Evolutionary conservation across 2,888 invertebrate genomes (phyloP), one percentile per base, ranked within the genome.

Genomic region (Drosophila stalkeri): DNA sequence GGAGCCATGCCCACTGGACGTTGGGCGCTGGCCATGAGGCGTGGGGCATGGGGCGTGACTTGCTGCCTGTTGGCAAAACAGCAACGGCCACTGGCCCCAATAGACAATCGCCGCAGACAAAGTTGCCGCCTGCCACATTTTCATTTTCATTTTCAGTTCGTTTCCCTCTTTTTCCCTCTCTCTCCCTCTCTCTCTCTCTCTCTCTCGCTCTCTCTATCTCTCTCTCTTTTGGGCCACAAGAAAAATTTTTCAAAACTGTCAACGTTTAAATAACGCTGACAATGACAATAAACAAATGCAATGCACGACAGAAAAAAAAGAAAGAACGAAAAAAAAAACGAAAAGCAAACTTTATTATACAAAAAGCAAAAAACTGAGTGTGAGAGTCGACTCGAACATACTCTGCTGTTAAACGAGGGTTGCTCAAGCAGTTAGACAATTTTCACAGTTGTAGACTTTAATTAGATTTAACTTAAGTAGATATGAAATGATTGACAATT

Each of bases 251-350:
- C 47, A 71, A 77, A 86, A 88, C 88, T 88, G 88, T 86, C 86
- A 88, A 82, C 86, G 81, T 75, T 87, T 88, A 87, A 87, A 86
- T 86, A 87, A 82, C 82, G 86, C 82, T 82, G 86, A 82, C 84
- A 84, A 87, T 83, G 87, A 88, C 86, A 84, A 87, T 81, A 87
- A 87, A 87, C 86, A 81, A 86, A 85, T 86, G 85, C 80, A 84
- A 75, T 82, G 74, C 54, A 63, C 55, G 60, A 73, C 77, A 66
- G 39, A 23, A 18, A 31, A 35, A 51, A 64, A 65, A 69, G 65
- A 23, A 46, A 18, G 4, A 43, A 43, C 7, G 6, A 37, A 37
- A 37, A 16, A 49, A 11, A 75, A 82, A 86, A 33, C n/a, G 18
- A 33, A n/a, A 18, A 12, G 6, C 77, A 23, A 54, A 39, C 77